phyloP scores from a whole-genome alignment of 2,888 invertebrate species.

The Calameuta filiformis region DNA sequence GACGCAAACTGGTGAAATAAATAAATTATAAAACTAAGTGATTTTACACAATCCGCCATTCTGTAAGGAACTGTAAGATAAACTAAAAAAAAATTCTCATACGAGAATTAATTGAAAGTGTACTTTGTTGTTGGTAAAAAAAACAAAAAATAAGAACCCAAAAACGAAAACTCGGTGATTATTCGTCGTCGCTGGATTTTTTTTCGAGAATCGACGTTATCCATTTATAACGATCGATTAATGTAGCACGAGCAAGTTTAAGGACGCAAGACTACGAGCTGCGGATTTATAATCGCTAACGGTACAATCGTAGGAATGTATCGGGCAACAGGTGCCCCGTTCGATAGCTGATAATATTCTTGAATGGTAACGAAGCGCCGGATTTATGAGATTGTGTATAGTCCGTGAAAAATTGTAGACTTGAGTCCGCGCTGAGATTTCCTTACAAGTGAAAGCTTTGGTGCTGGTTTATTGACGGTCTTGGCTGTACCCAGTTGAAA shows the following conservation, averaged over 20 bases:
- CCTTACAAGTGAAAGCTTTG: not conserved
- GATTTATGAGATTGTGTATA: not conserved
- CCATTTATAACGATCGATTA: not conserved
- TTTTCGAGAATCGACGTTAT: not conserved
- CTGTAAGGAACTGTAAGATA: not conserved
- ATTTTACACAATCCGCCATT: not conserved
- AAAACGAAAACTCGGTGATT: not conserved
- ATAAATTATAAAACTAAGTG: not conserved
- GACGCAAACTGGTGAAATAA: not conserved
- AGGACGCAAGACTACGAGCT: conserved; percentile 23
- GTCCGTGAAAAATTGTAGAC: not conserved
- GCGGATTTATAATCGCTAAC: conserved; percentile 38
- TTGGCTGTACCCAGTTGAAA: not conserved
- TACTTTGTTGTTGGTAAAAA: not conserved
- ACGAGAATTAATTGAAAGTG: not conserved
- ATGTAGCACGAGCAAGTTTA: not conserved
- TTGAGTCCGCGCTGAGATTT: not conserved
- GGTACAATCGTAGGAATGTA: conserved; percentile 39
- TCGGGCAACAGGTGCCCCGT: not conserved
- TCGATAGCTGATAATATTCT: not conserved
- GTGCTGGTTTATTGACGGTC: not conserved
- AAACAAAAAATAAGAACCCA: not conserved
- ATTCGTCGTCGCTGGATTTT: not conserved
- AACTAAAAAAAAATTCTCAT: not conserved
- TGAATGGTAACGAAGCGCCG: not conserved